Base-by-base conservation (phyloP, 2,113 vertebrate genomes). In the Myotis davidii region DNA sequence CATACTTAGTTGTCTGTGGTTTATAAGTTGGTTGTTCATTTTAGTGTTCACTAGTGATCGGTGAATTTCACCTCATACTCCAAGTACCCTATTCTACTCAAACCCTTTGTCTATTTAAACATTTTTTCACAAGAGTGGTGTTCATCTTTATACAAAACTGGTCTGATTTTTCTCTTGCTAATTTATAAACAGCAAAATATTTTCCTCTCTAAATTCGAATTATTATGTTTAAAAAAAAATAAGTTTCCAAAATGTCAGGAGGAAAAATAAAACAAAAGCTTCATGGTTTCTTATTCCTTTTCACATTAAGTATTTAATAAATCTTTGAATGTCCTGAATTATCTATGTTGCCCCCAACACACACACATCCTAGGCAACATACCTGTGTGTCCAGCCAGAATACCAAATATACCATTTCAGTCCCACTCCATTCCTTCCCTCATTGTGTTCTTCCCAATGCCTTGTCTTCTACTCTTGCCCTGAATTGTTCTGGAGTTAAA, bases 251-350 rank as follows among this genome's bases (percentile, higher is more conserved):
- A 77, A 25, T 67, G 77, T 91, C 77, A 56, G 89, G 32, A 90
- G 42, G 61, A 79, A 18, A 95, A 88, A 89, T 76, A 64, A 92
- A 96, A 78, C 34, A 85, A 91, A 91, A 65, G 34, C 20, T 45
- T 65, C 54, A 25, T 29, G n/a, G 32, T 16, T 87, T 45, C 48
- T 69, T 84, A 79, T 42, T 61, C 39, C 21, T 23, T 37, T 13
- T 48, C 8, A 74, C 69, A 37, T 77, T 79, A 85, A 87, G 10
- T 45, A 6, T 70, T 94, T 67, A 93, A 50, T 54, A 34, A 56
- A 83, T 54, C 69, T 89, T 94, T 84, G 34, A 84, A 23, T 56
- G 81, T 64, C 37, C 27, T 81, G 23, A 79, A 16, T 88, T 45
- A 83, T 87, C 39, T 79, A 3, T 16, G 1, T 52, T 48, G 2